phyloP scores from a whole-genome alignment of 2,797 vertebrate genomes.

The Rhynchonycteris naso region DNA sequence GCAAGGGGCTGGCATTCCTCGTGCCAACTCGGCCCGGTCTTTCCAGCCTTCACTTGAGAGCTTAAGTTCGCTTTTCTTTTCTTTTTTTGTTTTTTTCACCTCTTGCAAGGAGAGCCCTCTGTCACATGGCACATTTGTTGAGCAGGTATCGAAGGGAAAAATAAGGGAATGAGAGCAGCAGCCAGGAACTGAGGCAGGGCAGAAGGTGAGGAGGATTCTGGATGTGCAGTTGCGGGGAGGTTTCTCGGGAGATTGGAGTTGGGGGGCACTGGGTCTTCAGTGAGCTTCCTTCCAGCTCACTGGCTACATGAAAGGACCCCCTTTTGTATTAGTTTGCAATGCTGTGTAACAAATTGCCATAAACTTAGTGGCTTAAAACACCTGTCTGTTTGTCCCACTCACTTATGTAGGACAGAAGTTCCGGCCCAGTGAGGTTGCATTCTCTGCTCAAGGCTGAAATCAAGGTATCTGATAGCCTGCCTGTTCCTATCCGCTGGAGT shows the following conservation, averaged over 20 bases:
- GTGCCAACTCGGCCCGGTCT: slow-evolving; percentile 69
- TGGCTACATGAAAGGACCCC: fast-evolving
- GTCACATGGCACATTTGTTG: background rate
- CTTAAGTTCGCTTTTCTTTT: background rate
- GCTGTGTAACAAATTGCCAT: background rate
- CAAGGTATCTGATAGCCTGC: background rate
- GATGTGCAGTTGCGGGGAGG: background rate
- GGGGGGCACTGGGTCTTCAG: background rate
- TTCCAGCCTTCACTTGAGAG: slow-evolving; percentile 53
- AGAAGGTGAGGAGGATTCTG: background rate
- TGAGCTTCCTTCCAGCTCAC: background rate
- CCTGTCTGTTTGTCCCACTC: background rate
- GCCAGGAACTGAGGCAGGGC: background rate
- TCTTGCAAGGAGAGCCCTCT: background rate
- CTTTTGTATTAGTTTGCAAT: background rate
- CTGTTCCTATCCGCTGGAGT: background rate
- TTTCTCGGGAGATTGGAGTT: background rate
- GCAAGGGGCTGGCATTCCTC: slow-evolving; percentile 77
- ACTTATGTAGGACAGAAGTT: background rate
- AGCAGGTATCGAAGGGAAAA: slow-evolving; percentile 31
- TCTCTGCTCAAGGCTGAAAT: background rate
- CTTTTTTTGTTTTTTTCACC: background rate
- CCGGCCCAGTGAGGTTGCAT: fast-evolving
- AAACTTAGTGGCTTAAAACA: background rate
- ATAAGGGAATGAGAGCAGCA: fast-evolving